Percentiles rank a stretch among this genome's conserved stretches.
Conservation (phyloP, 64 coral and sea anemone genomes). For the Actinia equina region DNA sequence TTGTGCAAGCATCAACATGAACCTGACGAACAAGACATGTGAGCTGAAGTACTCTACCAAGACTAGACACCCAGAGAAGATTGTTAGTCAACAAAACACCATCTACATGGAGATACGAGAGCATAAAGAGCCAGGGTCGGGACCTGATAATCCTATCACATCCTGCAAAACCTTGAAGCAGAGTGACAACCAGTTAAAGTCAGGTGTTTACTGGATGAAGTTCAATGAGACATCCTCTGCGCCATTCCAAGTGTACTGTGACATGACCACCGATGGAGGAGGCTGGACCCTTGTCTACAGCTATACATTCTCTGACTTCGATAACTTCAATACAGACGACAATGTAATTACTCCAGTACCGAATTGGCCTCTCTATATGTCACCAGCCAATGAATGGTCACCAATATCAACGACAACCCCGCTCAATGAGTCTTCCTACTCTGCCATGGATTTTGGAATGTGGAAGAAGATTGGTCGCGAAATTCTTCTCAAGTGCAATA, state of each 20-base stretch:
- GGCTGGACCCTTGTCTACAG: conserved; percentile 14
- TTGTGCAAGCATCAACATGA: too few relatives aligned
- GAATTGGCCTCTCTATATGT: neutral
- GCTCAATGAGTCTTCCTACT: neutral
- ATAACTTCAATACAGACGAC: neutral
- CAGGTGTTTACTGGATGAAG: conserved; percentile 4
- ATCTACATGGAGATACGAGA: too few relatives aligned
- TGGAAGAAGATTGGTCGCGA: neutral
- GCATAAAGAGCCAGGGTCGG: too few relatives aligned
- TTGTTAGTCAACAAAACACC: too few relatives aligned
- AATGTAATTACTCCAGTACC: neutral
- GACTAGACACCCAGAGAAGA: too few relatives aligned
- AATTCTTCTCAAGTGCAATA: conserved; percentile 20
- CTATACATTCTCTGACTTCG: neutral
- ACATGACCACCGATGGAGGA: conserved; percentile 10
- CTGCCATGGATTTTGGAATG: neutral
- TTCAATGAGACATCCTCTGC: neutral
- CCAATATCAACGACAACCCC: neutral
- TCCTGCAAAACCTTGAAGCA: neutral
- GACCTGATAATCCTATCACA: too few relatives aligned
- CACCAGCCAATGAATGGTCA: neutral
- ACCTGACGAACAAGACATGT: too few relatives aligned
- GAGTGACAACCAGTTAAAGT: neutral
- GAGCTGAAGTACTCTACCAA: too few relatives aligned
- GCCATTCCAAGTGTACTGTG: neutral